Evolutionary conservation across 2,888 invertebrate species (phyloP), one percentile per base, ranked within the genome.

Genomic region (Stenodema calcarata): DNA sequence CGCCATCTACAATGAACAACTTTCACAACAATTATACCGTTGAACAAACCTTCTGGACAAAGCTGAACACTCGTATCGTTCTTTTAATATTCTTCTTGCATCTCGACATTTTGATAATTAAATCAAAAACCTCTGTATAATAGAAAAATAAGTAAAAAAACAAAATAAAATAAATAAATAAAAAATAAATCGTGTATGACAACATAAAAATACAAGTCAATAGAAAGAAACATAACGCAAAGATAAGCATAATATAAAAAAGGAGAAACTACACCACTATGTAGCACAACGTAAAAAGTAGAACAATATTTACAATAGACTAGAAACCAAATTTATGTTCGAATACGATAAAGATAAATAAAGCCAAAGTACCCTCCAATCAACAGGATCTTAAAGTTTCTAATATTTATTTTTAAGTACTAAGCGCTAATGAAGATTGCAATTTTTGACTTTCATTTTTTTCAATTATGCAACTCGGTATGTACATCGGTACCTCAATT

Each of bases 1-100:
- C 80, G 80, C 80, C 80, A 80, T n/a, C 80, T 80, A 80, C 80
- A n/a, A 50, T 50, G 50, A 50, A 50, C 80, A 28, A 50, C 27
- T 42, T 30, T 42, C 76, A 76, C 76, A 76, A 76, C 76, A 42
- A 54, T 54, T 16, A 54, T 54, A 18, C 9, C 16, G 23, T 54
- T 42, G 76, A 76, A 42, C 44, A 76, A 76, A 42, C 4, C 30
- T 6, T 3, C n/a, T 70, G 70, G n/a, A 76, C 76, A 76, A 76
- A 35, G 54, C 54, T 54, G 14, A 42, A 27, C 76, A 42, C 18
- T 76, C 23, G 12, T 41, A 42, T 41, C 23, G 6, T 76, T 76
- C 73, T 27, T 69, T 69, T 69, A 16, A 2, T 69, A 69, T 69
- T 23, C 69, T 11, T 69, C 27, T 28, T 69, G 1, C 23, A 69